Conservation (phyloP, 2,797 vertebrate species). For the Nannoperca australis region DNA sequence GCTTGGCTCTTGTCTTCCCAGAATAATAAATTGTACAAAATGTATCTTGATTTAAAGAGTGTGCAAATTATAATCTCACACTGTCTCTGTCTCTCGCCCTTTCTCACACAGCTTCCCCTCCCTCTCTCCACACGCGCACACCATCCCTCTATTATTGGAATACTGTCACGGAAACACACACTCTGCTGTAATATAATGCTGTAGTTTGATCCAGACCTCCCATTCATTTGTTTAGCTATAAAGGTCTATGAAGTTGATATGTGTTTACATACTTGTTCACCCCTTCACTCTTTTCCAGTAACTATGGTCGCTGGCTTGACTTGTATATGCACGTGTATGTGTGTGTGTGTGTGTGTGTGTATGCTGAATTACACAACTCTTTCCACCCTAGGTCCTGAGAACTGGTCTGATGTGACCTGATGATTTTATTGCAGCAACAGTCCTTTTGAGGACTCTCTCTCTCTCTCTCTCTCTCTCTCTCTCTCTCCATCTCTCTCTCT, state of each 20-base stretch:
- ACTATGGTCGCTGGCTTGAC: constrained; percentile 69
- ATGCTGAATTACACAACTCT: constrained; percentile 73
- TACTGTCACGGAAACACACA: constrained; percentile 70
- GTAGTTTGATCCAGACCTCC: constrained; percentile 82
- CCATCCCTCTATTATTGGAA: constrained; percentile 65
- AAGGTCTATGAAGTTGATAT: constrained; percentile 82
- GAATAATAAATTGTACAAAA: constrained; percentile 32
- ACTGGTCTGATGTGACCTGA: constrained; percentile 84
- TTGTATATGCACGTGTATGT: constrained; percentile 33
- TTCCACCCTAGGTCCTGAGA: constrained; percentile 75
- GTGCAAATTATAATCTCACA: constrained; percentile 65
- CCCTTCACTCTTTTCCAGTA: constrained; percentile 81
- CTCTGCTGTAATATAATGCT: constrained; percentile 71
- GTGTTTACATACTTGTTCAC: constrained; percentile 85
- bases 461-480: constrained; percentile 20
- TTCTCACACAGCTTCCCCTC: constrained; percentile 33
- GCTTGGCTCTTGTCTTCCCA: constrained; percentile 11
- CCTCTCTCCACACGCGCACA: constrained; percentile 27
- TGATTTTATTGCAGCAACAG: constrained; percentile 83
- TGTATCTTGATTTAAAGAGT: constrained; percentile 52
- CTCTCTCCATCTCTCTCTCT: constrained; percentile 9
- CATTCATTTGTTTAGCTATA: constrained; percentile 83
- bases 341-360: constrained; percentile 31
- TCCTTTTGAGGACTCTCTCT: constrained; percentile 69
- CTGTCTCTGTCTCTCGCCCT: constrained; percentile 36